Evolutionary conservation across 1,140 invertebrate species (phyloP).

Genomic region (Plutomurus gul): DNA sequence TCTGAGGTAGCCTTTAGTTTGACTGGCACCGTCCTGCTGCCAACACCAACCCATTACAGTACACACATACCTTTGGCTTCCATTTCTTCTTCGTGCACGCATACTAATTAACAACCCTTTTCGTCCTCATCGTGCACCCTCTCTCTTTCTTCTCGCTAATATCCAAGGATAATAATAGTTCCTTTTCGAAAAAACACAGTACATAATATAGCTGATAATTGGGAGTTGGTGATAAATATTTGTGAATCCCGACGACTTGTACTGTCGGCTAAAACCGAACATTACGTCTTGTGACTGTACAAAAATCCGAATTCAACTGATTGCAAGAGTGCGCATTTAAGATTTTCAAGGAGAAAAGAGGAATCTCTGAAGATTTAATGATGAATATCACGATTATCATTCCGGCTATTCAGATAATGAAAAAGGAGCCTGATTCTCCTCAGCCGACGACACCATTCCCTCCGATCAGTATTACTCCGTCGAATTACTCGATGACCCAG

Average conservation of each 20-base stretch:
- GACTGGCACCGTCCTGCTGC: background rate
- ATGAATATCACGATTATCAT: constrained; percentile 54
- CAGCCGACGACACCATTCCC: constrained; percentile 53
- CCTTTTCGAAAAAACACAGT: too few species aligned
- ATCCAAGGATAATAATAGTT: too few species aligned
- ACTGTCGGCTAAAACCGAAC: too few species aligned
- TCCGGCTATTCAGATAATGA: constrained; percentile 50
- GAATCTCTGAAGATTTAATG: background rate
- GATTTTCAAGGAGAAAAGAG: background rate
- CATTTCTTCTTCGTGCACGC: too few species aligned
- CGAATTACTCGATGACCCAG: constrained; percentile 34
- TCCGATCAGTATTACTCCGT: constrained; percentile 46
- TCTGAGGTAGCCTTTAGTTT: constrained; percentile 9
- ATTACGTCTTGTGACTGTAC: too few species aligned
- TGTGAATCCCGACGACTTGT: too few species aligned
- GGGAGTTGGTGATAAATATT: too few species aligned
- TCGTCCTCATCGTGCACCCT: background rate
- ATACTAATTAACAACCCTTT: background rate
- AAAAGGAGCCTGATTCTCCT: constrained; percentile 39
- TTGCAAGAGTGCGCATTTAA: background rate
- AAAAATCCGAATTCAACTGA: too few species aligned
- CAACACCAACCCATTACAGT: background rate
- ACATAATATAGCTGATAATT: too few species aligned
- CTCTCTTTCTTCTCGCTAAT: background rate
- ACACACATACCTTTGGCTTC: background rate